Conservation (phyloP, 1,140 invertebrate species). For the Drosophila mayri region DNA sequence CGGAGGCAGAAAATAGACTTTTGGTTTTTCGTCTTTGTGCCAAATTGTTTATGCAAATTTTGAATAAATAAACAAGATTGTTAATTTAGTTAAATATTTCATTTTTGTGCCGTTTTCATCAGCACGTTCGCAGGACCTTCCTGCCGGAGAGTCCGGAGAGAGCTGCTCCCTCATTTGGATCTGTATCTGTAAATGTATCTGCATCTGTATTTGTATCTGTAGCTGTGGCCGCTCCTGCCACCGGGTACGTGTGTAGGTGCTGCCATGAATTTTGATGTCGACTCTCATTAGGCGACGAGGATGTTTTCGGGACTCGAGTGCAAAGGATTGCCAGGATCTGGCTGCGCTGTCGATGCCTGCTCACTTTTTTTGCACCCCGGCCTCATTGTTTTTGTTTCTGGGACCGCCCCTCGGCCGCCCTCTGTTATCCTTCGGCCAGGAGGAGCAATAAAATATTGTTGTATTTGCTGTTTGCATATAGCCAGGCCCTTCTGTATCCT, state of each 20-base stretch:
- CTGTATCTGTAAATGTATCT: slow-evolving; percentile 23
- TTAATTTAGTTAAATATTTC: slow-evolving; percentile 84
- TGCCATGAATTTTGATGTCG: slow-evolving; percentile 81
- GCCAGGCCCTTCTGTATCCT: slow-evolving; percentile 9
- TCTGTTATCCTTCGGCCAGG: slow-evolving; percentile 49
- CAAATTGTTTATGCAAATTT: slow-evolving; percentile 84
- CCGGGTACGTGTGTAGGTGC: slow-evolving; percentile 71
- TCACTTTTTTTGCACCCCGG: slow-evolving; percentile 36
- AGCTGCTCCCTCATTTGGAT: slow-evolving; percentile 41
- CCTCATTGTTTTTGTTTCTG: slow-evolving; percentile 38
- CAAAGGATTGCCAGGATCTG: slow-evolving; percentile 65
- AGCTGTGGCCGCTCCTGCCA: slow-evolving; percentile 12
- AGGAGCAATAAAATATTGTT: slow-evolving; percentile 77
- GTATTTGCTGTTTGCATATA: slow-evolving; percentile 71
- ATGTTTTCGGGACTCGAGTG: slow-evolving; percentile 45
- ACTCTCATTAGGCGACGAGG: slow-evolving; percentile 72
- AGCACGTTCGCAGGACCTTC: slow-evolving; percentile 62
- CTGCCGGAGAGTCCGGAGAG: neutral
- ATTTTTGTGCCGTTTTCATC: slow-evolving; percentile 83
- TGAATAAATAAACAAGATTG: slow-evolving; percentile 84
- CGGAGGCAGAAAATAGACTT: slow-evolving; percentile 65
- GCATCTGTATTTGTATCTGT: slow-evolving; percentile 24
- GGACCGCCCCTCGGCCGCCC: neutral
- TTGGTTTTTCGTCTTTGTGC: slow-evolving; percentile 83
- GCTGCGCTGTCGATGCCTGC: slow-evolving; percentile 44